Evolutionary conservation across 2,797 vertebrate species (phyloP), one percentile per base, ranked within the genome.

Genomic region (Acipenser oxyrinchus): DNA sequence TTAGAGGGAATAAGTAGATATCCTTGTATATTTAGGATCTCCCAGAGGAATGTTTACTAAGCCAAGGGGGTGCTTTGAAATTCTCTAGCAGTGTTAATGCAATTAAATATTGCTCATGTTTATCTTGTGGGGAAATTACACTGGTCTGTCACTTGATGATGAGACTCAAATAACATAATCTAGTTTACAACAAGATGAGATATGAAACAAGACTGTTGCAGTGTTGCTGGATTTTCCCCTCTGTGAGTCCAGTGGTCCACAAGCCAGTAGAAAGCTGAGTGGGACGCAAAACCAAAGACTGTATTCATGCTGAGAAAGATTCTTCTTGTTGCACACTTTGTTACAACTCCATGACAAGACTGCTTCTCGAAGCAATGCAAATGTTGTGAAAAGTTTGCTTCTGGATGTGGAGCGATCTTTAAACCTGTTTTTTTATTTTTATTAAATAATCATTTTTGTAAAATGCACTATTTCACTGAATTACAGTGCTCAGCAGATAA

Each of bases 341-440:
- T 37, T 37, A 60, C 55, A 37, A 59, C 58, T 61, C 51, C 37
- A 66, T 10, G 55, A n/a, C 6, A 37, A 37, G 23, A 37, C 23
- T 37, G 23, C 23, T 3, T 37, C 4, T 37, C 2, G 23, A 37
- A 37, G 23, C 23, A 37, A 37, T 37, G 23, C 12, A 48, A 48
- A n/a, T 23, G 10, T 49, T 60, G 12, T 10, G 53, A 51, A 48
- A 52, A 63, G 52, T 18, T 69, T 55, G 37, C 64, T 75, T 67
- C 75, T 79, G 69, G 72, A 68, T 70, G 69, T 73, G 72, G 68
- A 75, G 73, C 70, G 62, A 48, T 10, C 53, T 61, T n/a, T 65
- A 37, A 37, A 37, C 4, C 23, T 37, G 13, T 53, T 6, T 53
- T 8, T 53, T 53, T 8, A 18, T 18, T 18, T 18, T 53, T 53